Conservation (phyloP, 1,140 invertebrate genomes). For the Chymomyza costata region DNA sequence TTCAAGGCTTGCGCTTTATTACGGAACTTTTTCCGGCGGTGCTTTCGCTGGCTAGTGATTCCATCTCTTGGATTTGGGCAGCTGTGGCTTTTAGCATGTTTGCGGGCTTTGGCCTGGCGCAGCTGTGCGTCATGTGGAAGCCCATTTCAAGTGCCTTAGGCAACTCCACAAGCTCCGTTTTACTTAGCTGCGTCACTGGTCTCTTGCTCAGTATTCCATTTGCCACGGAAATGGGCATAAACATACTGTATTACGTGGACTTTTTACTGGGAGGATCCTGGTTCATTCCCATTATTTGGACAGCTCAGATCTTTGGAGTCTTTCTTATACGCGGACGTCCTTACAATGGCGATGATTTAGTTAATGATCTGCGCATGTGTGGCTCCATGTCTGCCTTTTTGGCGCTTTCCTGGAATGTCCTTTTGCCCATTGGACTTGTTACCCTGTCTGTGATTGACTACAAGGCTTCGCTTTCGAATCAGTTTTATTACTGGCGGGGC, state of each 20-base stretch:
- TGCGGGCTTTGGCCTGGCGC: constrained; percentile 90
- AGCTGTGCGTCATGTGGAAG: constrained; percentile 80
- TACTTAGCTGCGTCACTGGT: constrained; percentile 88
- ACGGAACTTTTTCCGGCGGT: constrained; percentile 91
- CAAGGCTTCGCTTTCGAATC: constrained; percentile 65
- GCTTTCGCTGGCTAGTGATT: constrained; percentile 79
- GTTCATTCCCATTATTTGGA: constrained; percentile 89
- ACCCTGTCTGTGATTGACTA: constrained; percentile 77
- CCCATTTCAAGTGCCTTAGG: constrained; percentile 83
- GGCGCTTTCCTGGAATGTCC: constrained; percentile 92
- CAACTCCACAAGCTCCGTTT: constrained; percentile 90
- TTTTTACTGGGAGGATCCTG: constrained; percentile 87
- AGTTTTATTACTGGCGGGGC: constrained; percentile 73
- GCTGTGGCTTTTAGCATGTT: constrained; percentile 90
- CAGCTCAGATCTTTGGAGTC: constrained; percentile 85
- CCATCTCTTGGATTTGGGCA: constrained; percentile 83
- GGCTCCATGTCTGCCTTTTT: constrained; percentile 82
- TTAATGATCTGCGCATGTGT: constrained; percentile 79
- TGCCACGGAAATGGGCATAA: constrained; percentile 91
- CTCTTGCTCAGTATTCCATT: constrained; percentile 91
- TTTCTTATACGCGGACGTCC: constrained; percentile 89
- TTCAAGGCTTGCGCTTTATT: constrained; percentile 86
- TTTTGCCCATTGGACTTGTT: constrained; percentile 85
- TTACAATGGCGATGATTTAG: constrained; percentile 88
- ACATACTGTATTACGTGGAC: constrained; percentile 89